Evolutionary conservation across 2,113 vertebrate species (phyloP).

Genomic region (Callopanchax toddi): DNA sequence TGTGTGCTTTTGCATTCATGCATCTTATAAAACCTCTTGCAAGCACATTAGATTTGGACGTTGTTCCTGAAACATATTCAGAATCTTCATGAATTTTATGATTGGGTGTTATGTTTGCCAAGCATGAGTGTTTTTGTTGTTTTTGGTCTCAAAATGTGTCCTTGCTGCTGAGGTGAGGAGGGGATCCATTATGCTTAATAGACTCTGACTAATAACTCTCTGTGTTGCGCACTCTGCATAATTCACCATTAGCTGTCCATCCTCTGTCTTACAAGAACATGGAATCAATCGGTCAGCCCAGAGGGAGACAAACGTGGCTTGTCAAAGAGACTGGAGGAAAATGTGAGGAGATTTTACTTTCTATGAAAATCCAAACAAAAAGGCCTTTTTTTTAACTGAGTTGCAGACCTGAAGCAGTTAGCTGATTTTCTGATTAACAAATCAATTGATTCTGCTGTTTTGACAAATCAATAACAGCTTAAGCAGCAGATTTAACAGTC

Average conservation of each 20-base stretch:
- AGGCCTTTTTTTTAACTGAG: background rate
- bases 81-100: conserved; percentile 4
- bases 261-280: conserved; percentile 30
- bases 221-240: conserved; percentile 38
- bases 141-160: conserved; percentile 27
- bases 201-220: conserved; percentile 46
- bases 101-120: conserved; percentile 27
- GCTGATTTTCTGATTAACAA: background rate
- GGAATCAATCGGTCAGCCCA: conserved; percentile 23
- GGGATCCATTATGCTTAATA: conserved; percentile 54
- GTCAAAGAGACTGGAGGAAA: conserved; percentile 9
- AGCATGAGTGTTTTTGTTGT: conserved; percentile 28
- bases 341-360: conserved; percentile 9
- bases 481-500: background rate
- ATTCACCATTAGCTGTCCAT: conserved; percentile 45
- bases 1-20: background rate
- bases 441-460: background rate
- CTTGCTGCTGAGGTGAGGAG: conserved; percentile 37
- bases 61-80: conserved; percentile 10
- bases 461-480: background rate
- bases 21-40: conserved; percentile 22
- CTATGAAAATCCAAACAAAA: conserved; percentile 9
- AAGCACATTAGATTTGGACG: background rate
- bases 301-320: conserved; percentile 36
- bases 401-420: background rate